Conservation (phyloP, 1,140 invertebrate genomes). For the Cotesia chilonis region DNA sequence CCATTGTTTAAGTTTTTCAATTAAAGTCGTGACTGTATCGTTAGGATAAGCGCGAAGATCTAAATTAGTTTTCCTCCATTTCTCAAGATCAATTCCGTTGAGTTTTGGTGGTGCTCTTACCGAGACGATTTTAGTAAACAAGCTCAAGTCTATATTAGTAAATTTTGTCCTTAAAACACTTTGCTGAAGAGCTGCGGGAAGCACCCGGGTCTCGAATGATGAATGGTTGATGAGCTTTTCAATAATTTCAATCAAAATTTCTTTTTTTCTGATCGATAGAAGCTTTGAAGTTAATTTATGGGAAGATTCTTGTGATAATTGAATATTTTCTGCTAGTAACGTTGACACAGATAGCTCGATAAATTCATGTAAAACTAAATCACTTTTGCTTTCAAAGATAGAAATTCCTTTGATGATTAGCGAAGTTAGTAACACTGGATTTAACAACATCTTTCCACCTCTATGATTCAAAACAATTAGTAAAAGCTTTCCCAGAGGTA, state of each 20-base stretch:
- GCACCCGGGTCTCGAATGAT: constrained; percentile 77
- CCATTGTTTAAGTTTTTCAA: constrained; percentile 44
- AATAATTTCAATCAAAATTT: constrained; percentile 71
- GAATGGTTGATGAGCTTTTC: constrained; percentile 72
- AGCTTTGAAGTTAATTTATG: constrained; percentile 72
- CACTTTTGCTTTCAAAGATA: constrained; percentile 56
- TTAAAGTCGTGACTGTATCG: constrained; percentile 44
- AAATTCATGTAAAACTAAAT: constrained; percentile 64
- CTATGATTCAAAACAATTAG: constrained; percentile 71
- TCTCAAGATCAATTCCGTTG: constrained; percentile 68
- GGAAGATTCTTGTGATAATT: constrained; percentile 75
- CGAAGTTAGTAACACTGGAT: constrained; percentile 68
- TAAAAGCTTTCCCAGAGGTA: constrained; percentile 68
- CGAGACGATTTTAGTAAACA: constrained; percentile 75
- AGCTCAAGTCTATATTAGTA: constrained; percentile 66
- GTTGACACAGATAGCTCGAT: constrained; percentile 70
- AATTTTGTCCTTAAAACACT: constrained; percentile 67
- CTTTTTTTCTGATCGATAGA: constrained; percentile 65
- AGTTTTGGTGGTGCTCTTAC: constrained; percentile 72
- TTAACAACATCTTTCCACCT: constrained; percentile 71
- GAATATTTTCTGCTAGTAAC: constrained; percentile 69
- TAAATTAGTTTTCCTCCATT: constrained; percentile 74
- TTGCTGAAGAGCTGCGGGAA: constrained; percentile 74
- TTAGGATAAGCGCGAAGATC: constrained; percentile 64
- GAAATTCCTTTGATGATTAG: constrained; percentile 63